A percentile compares a stretch with the other conserved stretches of the same genome.
These are phyloP conservation scores for crab-eating macaque (Macaca fascicularis) DNA, from an alignment of 2,113 vertebrate species.

Conservation along the genomic window DNA sequence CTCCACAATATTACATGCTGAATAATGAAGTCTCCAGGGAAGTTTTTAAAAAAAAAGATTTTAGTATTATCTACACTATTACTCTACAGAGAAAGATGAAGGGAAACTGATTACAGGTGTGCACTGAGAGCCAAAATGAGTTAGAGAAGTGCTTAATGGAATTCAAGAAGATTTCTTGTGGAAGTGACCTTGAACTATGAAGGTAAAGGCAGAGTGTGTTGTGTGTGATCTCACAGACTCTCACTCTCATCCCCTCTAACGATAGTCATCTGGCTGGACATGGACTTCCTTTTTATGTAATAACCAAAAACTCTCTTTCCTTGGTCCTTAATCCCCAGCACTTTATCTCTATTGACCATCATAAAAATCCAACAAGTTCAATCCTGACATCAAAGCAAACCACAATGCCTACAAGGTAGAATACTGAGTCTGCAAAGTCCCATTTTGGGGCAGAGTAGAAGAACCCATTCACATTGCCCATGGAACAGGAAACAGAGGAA, in stretches of 20 bases:
- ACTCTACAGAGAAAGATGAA: constrained; percentile 24
- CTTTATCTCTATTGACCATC: not conserved
- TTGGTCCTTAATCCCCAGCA: not conserved
- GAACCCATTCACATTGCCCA: not conserved
- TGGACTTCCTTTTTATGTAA: not conserved
- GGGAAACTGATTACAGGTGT: not conserved
- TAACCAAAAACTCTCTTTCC: not conserved
- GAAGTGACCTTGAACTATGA: not conserved
- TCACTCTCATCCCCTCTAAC: not conserved
- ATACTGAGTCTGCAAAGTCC: not conserved
- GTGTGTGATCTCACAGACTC: not conserved
- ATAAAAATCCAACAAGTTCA: not conserved
- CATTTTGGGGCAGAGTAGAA: not conserved
- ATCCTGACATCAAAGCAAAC: not conserved
- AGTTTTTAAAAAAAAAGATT: not conserved
- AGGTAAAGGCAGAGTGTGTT: not conserved
- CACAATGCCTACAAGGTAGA: not conserved
- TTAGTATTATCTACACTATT: constrained; percentile 36
- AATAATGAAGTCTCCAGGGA: constrained; percentile 45
- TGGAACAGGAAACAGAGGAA: not conserved
- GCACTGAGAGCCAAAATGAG: not conserved
- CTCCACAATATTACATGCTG: constrained; percentile 35
- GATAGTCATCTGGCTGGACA: not conserved
- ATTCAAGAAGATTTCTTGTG: not conserved
- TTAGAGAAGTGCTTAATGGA: not conserved